Evolutionary conservation across 2,113 vertebrate genomes (phyloP).

Genomic region (Channa maculata): DNA sequence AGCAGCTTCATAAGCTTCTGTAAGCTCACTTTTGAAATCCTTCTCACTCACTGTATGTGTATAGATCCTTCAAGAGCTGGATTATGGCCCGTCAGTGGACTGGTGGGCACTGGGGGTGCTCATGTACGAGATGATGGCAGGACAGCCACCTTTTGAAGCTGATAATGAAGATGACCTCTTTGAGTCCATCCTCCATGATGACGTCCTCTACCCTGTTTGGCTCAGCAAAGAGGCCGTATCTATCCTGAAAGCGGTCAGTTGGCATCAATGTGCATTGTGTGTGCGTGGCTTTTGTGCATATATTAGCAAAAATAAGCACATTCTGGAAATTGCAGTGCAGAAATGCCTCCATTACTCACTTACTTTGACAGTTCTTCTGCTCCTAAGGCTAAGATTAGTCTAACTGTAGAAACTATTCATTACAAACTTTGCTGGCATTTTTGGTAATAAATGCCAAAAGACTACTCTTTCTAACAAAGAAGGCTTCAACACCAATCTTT

Average conservation of each 20-base stretch:
- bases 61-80: constrained; percentile 94
- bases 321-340: background rate
- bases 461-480: too few species aligned
- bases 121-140: constrained; percentile 98
- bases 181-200: constrained; percentile 94
- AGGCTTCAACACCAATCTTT: too few species aligned
- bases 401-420: too few species aligned
- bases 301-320: too few species aligned
- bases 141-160: constrained; percentile 94
- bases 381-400: too few species aligned
- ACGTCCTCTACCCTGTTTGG: constrained; percentile 94
- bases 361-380: too few species aligned
- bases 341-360: too few species aligned
- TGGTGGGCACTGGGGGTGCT: constrained; percentile 98
- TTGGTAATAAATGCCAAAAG: too few species aligned
- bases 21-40: background rate
- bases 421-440: too few species aligned
- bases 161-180: constrained; percentile 96
- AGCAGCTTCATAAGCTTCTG: background rate
- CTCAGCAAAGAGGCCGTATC: constrained; percentile 96
- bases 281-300: background rate
- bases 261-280: too few species aligned
- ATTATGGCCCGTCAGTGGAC: constrained; percentile 93
- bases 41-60: background rate
- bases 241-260: constrained; percentile 93